A percentile compares a stretch with the other conserved stretches of the same genome.
Conservation (phyloP, 2,888 invertebrate species). For the Cerceris rybyensis region DNA sequence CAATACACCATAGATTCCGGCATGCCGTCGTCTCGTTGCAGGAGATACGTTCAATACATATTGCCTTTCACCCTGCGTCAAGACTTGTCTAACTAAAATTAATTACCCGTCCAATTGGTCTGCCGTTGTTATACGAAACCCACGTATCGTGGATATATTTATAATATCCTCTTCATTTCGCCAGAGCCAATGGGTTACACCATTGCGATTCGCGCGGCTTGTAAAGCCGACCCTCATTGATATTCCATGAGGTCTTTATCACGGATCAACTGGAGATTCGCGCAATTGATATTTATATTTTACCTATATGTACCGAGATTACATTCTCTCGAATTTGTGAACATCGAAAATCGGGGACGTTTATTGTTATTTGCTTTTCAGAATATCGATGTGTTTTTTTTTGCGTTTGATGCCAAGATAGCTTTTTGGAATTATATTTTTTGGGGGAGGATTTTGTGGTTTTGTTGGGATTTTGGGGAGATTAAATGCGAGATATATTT, state of each 20-base stretch:
- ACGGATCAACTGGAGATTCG: not conserved
- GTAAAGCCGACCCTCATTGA: slow-evolving; percentile 6
- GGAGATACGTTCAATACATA: slow-evolving; percentile 61
- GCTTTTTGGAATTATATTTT: no score
- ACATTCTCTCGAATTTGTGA: not conserved
- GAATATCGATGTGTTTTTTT: no score
- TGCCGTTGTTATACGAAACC: slow-evolving; percentile 40
- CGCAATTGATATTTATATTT: slow-evolving; percentile 2
- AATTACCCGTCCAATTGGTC: slow-evolving; percentile 62
- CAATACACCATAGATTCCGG: slow-evolving; percentile 48
- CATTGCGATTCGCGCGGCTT: not conserved
- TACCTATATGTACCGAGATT: not conserved
- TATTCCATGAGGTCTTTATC: slow-evolving; percentile 11
- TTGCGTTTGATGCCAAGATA: no score
- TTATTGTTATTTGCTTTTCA: no score
- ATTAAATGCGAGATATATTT: no score
- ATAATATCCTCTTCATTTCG: slow-evolving; percentile 8
- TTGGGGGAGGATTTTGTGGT: no score
- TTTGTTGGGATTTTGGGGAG: no score
- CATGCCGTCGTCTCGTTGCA: slow-evolving; percentile 52
- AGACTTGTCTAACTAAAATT: slow-evolving; percentile 65
- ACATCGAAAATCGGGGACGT: not conserved
- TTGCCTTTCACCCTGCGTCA: slow-evolving; percentile 53
- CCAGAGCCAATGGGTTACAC: not conserved
- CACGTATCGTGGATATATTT: slow-evolving; percentile 12